Evolutionary conservation across 2,113 vertebrate species (phyloP).

Genomic region (Menidia beryllina): DNA sequence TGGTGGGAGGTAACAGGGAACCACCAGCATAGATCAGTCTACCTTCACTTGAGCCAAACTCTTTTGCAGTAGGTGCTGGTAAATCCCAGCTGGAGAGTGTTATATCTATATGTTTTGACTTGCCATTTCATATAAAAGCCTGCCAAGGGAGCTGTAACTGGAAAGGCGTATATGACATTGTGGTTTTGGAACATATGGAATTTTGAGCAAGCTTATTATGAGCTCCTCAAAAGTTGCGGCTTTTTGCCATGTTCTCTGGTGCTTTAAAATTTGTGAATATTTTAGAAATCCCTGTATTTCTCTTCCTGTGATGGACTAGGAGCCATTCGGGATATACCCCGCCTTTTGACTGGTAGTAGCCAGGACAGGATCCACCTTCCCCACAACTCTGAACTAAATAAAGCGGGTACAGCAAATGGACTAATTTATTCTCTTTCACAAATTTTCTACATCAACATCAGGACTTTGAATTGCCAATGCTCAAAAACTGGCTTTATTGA

Average conservation of each 20-base stretch:
- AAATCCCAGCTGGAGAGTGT: slow-evolving; percentile 38
- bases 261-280: slow-evolving; percentile 12
- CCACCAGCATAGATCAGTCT: slow-evolving; percentile 30
- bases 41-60: slow-evolving; percentile 31
- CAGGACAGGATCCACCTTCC: too few relatives aligned
- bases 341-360: too few relatives aligned
- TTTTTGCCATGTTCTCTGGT: background rate
- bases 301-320: background rate
- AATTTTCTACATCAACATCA: background rate
- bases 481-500: background rate
- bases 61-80: slow-evolving; percentile 54
- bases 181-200: slow-evolving; percentile 60
- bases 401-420: too few relatives aligned
- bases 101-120: slow-evolving; percentile 40
- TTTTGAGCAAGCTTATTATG: slow-evolving; percentile 61
- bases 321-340: too few relatives aligned
- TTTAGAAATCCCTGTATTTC: background rate
- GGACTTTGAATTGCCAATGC: background rate
- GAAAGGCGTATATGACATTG: slow-evolving; percentile 51
- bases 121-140: slow-evolving; percentile 46
- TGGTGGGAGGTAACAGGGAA: slow-evolving; percentile 61
- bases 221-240: slow-evolving; percentile 42
- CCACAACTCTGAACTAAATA: too few relatives aligned
- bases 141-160: slow-evolving; percentile 41
- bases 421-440: background rate